Conservation (phyloP, 2,797 vertebrate species). For the Rhinichthys osculus region DNA sequence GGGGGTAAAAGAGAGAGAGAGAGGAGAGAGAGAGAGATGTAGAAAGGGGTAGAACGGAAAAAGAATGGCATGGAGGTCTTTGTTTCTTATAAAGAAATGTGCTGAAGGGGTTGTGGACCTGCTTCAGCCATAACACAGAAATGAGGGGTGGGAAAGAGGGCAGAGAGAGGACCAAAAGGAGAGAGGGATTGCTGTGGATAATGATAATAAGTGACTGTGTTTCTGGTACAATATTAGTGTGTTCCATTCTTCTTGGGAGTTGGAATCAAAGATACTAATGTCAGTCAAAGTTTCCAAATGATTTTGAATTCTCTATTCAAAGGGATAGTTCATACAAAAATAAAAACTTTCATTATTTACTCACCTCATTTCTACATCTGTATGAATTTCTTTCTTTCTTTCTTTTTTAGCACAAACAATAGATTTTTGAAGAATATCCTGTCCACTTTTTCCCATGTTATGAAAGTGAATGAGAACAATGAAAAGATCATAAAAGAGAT, state of each 20-base stretch:
- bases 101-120: conserved; percentile 60
- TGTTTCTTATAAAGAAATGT: conserved; percentile 70
- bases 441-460: neutral
- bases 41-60: conserved; percentile 46
- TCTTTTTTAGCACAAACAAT: neutral
- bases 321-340: neutral
- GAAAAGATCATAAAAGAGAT: neutral
- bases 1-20: conserved; percentile 42
- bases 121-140: conserved; percentile 38
- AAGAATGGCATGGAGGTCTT: conserved; percentile 66
- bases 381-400: neutral
- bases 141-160: conserved; percentile 29
- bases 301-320: neutral
- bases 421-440: neutral
- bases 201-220: conserved; percentile 4
- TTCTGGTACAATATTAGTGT: conserved; percentile 13
- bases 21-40: conserved; percentile 40
- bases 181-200: conserved; percentile 5
- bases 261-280: neutral
- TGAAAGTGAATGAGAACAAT: neutral
- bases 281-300: neutral
- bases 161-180: conserved; percentile 25
- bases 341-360: neutral
- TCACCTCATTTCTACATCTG: neutral
- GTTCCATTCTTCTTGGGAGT: neutral